Base-by-base conservation (phyloP, 2,888 invertebrate species). In the Lymantria monacha region DNA sequence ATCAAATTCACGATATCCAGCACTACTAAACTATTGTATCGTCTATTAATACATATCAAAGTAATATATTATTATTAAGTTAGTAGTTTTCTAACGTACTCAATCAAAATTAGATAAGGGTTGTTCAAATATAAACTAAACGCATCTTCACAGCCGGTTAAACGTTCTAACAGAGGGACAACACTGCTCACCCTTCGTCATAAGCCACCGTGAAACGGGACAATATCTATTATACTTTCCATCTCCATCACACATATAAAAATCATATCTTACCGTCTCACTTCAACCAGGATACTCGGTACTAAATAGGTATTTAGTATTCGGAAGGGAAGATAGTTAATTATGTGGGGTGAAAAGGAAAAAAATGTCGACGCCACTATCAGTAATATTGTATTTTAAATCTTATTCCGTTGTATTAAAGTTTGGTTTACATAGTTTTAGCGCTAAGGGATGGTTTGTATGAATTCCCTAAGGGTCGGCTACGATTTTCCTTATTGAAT, bases 231-330 rank as follows among this genome's bases (percentile, higher is more conserved):
- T 73, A 75, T 76, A 74, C 66, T 54, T 53, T 37, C 45, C 49
- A 3, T 83, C 86, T 63, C 78, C 72, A 55, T 86, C 74, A 14
- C 64, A 57, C 82, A 7, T 14, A 30, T 5, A 9, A 0, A 11
- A n/a, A 44, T 15, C 7, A 11, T 37, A 48, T 70, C 73, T 53
- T 7, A 33, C 50, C 43, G 1, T 81, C 77, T 55, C 74, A 62
- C 38, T 81, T 75, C 59, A 53, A 53, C 74, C 59, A 47, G 63
- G 76, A 82, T 85, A 85, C 83, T 83, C 80, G 72, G 71, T 79
- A 85, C 86, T 88, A 89, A 90, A 89, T 89, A 89, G 87, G 86
- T 85, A 85, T 90, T 91, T 90, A 89, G 89, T 88, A 90, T 89
- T 90, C 90, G 77, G 83, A 82, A 87, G 88, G 90, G 90, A 81